Evolutionary conservation across 2,888 invertebrate genomes (phyloP).

Genomic region (Oscheius myriophilus): DNA sequence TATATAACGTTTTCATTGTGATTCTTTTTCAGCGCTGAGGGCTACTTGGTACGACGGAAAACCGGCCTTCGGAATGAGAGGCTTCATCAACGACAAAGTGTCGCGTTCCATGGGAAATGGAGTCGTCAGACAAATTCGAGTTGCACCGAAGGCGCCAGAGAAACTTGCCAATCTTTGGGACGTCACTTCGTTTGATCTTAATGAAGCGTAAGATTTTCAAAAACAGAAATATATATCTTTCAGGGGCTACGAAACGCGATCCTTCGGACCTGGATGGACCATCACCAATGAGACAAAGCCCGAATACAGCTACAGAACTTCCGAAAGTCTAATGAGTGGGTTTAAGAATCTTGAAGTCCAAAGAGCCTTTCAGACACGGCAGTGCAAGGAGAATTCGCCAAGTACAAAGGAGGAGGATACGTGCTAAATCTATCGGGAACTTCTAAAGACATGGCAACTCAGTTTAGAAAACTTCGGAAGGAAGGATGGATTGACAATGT

Average conservation of each 20-base stretch:
- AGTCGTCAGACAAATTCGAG: conserved; percentile 74
- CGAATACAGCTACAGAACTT: conserved; percentile 45
- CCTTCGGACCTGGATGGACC: conserved; percentile 10
- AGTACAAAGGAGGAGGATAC: conserved; percentile 56
- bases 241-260: neutral
- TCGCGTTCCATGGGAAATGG: conserved; percentile 75
- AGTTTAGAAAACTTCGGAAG: conserved; percentile 70
- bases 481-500: conserved; percentile 57
- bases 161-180: neutral
- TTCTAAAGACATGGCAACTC: conserved; percentile 36
- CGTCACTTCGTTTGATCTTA: conserved; percentile 12
- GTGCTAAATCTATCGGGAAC: conserved; percentile 48
- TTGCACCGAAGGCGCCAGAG: conserved; percentile 30
- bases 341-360: neutral
- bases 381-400: conserved; percentile 36
- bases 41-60: conserved; percentile 74
- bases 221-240: neutral
- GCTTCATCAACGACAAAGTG: conserved; percentile 74
- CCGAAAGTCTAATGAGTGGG: conserved; percentile 34
- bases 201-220: neutral
- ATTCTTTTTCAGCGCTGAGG: conserved; percentile 68
- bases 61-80: conserved; percentile 73
- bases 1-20: no score
- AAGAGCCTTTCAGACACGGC: conserved; percentile 14
- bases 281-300: conserved; percentile 21